Base-by-base conservation (phyloP, 1,140 invertebrate species). In the Drosophila equinoxialis region DNA sequence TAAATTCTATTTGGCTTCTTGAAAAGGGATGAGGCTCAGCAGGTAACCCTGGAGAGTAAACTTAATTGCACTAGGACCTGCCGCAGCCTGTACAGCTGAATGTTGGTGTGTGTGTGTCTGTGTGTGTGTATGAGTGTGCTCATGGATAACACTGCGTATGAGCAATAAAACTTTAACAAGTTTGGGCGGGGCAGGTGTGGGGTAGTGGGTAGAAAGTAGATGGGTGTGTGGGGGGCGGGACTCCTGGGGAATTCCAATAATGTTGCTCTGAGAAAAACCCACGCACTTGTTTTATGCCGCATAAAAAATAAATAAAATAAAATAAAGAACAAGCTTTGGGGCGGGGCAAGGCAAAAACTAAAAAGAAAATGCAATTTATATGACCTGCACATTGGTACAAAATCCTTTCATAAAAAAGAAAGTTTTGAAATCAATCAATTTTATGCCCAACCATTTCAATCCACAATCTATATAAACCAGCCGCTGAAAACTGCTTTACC, bases 331-430 rank as follows among this genome's bases (percentile, higher is more conserved):
- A 39, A 13, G 37, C 37, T 13, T 13, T 11, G 37, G 3, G 37
- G 3, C 2, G 37, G 11, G 37, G 26, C 42, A 55, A 58, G 41
- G 23, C 13, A 41, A 33, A 82, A 85, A 82, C 82, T 87, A 82
- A 82, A 82, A 68, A 64, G 81, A 86, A 79, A 79, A 87, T 79
- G 66, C 80, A 87, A 87, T 85, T 87, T 75, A 82, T 70, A 60
- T 45, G n/a, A 59, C 74, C 60, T 65, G 66, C 63, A 74, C 57
- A 55, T 63, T 64, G 11, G 3, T 20, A n/a, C 58, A 3, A 60
- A 7, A 20, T 13, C 11, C 7, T 1, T 11, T 26, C 58, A 11
- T 37, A 17, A 48, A 17, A 17, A 20, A 26, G 23, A 37, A 48
- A 8, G 11, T 10, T 20, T 20, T 11, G 1, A 6, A 17, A 11